Percentiles rank a stretch among this genome's conserved stretches.
Evolutionary conservation across 1,140 invertebrate species (phyloP).

Genomic region (Cryptotermes secundus): DNA sequence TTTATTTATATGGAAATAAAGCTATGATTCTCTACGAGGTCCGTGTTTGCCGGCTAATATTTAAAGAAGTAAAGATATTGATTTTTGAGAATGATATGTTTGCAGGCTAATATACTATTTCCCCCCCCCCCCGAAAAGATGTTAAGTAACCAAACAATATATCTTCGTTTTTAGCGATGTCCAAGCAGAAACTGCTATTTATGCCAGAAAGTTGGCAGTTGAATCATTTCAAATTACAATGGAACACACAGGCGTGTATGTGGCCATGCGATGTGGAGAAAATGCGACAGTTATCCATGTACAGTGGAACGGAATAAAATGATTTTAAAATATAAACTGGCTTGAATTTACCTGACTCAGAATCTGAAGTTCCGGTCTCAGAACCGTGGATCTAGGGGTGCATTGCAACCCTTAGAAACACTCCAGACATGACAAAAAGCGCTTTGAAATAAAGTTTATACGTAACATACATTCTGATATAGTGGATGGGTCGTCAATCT

Average conservation of each 20-base stretch:
- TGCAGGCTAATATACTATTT: not conserved
- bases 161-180: not conserved
- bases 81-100: conserved; percentile 7
- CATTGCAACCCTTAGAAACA: too few relatives aligned
- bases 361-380: too few relatives aligned
- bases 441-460: too few relatives aligned
- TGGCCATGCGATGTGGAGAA: not conserved
- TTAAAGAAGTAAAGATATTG: conserved; percentile 6
- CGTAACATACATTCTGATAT: too few relatives aligned
- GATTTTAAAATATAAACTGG: not conserved
- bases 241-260: not conserved
- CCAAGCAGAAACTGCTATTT: not conserved
- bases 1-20: conserved; percentile 16
- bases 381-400: too few relatives aligned
- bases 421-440: too few relatives aligned
- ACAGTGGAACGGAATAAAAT: not conserved
- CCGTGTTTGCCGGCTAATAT: conserved; percentile 1
- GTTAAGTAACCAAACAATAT: conserved; percentile 8
- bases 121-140: not conserved
- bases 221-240: not conserved
- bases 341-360: not conserved
- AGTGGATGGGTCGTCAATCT: too few relatives aligned
- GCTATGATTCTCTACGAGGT: not conserved
- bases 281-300: not conserved
- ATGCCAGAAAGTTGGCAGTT: not conserved